Conservation (phyloP, 2,888 invertebrate species). For the Cheilosia soror region DNA sequence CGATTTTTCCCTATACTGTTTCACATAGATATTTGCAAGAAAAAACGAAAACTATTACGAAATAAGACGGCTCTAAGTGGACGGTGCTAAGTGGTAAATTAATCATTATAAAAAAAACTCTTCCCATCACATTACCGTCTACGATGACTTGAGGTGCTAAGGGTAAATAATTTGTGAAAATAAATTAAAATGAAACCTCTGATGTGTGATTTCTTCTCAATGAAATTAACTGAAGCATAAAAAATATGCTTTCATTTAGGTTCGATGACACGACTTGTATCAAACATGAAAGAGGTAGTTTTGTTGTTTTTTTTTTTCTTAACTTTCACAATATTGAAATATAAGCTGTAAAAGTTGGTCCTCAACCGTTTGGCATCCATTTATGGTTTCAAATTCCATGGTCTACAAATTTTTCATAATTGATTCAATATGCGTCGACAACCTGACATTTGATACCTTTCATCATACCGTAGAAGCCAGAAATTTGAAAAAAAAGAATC, state of each 20-base stretch:
- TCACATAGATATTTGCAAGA: too few species aligned
- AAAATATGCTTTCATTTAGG: slow-evolving; percentile 36
- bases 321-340: too few species aligned
- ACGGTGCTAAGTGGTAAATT: slow-evolving; percentile 50
- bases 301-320: not conserved
- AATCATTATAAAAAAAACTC: slow-evolving; percentile 1
- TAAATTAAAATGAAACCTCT: slow-evolving; percentile 58
- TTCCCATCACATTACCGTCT: slow-evolving; percentile 7
- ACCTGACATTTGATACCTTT: slow-evolving; percentile 42
- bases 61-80: not conserved
- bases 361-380: not conserved
- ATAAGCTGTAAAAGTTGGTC: not conserved
- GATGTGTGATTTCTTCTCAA: slow-evolving; percentile 36
- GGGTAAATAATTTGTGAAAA: slow-evolving; percentile 50
- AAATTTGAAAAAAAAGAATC: not conserved
- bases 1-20: too few species aligned
- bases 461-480: not conserved
- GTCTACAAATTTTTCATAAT: slow-evolving; percentile 10
- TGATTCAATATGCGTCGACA: slow-evolving; percentile 20
- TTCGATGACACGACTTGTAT: slow-evolving; percentile 13
- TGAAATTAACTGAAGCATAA: slow-evolving; percentile 51
- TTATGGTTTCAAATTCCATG: slow-evolving; percentile 20
- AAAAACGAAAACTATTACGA: too few species aligned
- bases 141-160: not conserved
- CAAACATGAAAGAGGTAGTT: not conserved